Evolutionary conservation across 2,888 invertebrate species (phyloP).

Genomic region (Cryptocephalus moraei): DNA sequence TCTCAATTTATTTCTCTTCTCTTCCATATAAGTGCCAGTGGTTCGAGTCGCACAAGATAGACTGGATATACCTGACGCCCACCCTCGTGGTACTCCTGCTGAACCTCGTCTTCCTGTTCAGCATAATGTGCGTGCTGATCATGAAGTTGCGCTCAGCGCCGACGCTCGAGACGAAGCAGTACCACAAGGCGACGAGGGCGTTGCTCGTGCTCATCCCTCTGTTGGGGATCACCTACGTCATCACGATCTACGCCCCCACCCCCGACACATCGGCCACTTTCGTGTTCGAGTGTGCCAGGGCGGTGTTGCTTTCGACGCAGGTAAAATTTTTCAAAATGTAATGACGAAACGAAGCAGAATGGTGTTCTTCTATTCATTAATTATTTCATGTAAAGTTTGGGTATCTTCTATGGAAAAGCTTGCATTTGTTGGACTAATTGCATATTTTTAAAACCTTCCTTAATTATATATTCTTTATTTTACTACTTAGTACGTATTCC

Average conservation of each 20-base stretch:
- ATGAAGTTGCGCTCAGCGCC: conserved; percentile 87
- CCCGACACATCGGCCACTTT: conserved; percentile 61
- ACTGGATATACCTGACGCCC: conserved; percentile 83
- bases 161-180: conserved; percentile 81
- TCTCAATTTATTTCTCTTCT: too few relatives aligned
- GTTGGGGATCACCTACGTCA: conserved; percentile 81
- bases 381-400: too few relatives aligned
- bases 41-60: conserved; percentile 70
- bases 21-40: conserved; percentile 46
- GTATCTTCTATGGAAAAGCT: too few relatives aligned
- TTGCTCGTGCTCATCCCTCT: conserved; percentile 84
- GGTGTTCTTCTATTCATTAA: too few relatives aligned
- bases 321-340: conserved; percentile 48
- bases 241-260: conserved; percentile 77
- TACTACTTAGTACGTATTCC: neutral
- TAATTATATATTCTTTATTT: too few relatives aligned
- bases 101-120: conserved; percentile 71
- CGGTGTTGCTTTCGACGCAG: conserved; percentile 84
- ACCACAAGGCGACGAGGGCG: conserved; percentile 84
- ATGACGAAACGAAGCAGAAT: too few relatives aligned
- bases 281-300: conserved; percentile 69
- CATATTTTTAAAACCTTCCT: too few relatives aligned
- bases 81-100: conserved; percentile 71
- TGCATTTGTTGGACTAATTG: too few relatives aligned
- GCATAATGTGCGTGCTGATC: conserved; percentile 88